Evolutionary conservation across 1,140 invertebrate genomes (phyloP), one percentile per base, ranked within the genome.

Genomic region (Capitella teleta): DNA sequence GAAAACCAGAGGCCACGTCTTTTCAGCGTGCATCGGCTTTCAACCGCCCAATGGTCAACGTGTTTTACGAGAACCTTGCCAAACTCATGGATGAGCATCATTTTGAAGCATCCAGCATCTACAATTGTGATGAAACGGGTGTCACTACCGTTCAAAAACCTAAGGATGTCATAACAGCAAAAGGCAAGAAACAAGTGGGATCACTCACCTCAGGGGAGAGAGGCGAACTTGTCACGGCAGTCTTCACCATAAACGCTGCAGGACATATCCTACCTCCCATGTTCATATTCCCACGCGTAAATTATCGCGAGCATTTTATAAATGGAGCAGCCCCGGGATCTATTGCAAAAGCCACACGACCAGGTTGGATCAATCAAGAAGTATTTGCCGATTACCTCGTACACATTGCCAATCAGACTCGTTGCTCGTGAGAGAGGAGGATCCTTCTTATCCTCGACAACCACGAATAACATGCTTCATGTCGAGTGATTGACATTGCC

Each of bases 41-140:
- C 54, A 49, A 77, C 58, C 65, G 67, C 74, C 58, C 24, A 5
- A 76, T 50, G 45, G 54, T 58, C 2, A n/a, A 5, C 5, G 24
- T 38, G 34, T 56, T 58, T 19, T 60, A 67, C 12, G n/a, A n/a
- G n/a, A 54, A 60, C 43, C 51, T 60, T n/a, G n/a, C 47, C n/a
- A 34, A 21, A 19, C 57, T 61, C 16, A 44, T 59, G 26, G 47
- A 54, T 47, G 24, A 38, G 42, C 44, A 66, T 51, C 51, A 55
- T 19, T 63, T 64, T 46, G 46, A 34, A 47, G 44, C 60, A 24
- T n/a, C 42, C 10, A 52, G 57, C 8, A 73, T 77, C 21, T 74
- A 61, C 42, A 76, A 77, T 55, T 56, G 73, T 14, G 74, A 77
- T 60, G 76, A 77, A 58, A 75, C 70, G 5, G 74, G 72, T 16